A percentile compares a stretch with the other conserved stretches of the same genome.
These are phyloP conservation scores for Nemopilema nomurai DNA, from an alignment of 30 jellyfish, hydroid and myxozoan genomes.

Conservation along the genomic window DNA sequence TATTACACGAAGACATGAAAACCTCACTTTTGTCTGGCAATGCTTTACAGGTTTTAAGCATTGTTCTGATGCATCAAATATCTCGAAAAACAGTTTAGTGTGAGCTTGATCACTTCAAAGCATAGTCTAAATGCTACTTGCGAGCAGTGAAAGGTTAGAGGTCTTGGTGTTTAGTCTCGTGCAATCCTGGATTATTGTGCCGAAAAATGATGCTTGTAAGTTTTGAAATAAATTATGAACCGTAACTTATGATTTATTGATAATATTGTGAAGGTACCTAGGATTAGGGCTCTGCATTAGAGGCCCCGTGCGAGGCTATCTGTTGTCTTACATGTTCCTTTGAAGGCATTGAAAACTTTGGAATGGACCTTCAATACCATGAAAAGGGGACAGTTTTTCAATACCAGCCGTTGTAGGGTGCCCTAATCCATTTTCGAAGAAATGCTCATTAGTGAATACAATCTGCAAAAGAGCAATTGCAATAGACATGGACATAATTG, in stretches of 20 bases:
- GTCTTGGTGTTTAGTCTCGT: not conserved
- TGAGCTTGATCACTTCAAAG: not conserved
- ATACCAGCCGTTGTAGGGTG: not conserved
- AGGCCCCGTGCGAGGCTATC: not conserved
- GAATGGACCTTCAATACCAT: too few relatives aligned
- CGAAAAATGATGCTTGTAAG: not conserved
- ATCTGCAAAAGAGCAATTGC: too few relatives aligned
- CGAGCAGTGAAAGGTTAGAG: not conserved
- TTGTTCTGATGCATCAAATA: not conserved
- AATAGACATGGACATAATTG: too few relatives aligned
- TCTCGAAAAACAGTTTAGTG: not conserved
- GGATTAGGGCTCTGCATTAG: not conserved
- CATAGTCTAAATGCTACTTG: not conserved
- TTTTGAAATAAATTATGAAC: too few relatives aligned
- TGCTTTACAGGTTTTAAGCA: not conserved
- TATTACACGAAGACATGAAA: not conserved
- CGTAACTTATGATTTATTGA: too few relatives aligned
- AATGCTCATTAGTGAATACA: too few relatives aligned
- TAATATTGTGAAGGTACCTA: too few relatives aligned
- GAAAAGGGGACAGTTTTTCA: too few relatives aligned
- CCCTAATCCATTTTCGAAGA: too few relatives aligned
- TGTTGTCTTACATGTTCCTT: not conserved
- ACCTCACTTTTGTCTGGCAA: constrained; percentile 1
- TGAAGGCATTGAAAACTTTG: not conserved
- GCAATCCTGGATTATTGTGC: not conserved